Base-by-base conservation (phyloP, 1,140 invertebrate genomes). In the Drosophila biarmipes region DNA sequence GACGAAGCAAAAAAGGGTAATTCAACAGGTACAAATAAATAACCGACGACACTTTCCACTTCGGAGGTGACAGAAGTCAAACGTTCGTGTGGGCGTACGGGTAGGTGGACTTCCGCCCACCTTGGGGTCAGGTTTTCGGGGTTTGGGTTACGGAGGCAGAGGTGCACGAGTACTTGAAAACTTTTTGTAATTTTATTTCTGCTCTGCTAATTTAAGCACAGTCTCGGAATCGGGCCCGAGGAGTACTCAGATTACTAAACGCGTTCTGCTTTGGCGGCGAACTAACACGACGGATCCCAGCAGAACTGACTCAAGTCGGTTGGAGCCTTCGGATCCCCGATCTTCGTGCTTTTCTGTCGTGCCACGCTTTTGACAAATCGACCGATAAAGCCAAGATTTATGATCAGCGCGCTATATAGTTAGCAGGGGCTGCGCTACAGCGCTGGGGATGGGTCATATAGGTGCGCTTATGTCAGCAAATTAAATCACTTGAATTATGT, bases 301-400 rank as follows among this genome's bases (percentile, higher is more conserved):
- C 14, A 37, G 52, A 35, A 55, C 56, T 46, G 51, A 79, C 46
- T 68, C 37, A 40, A 56, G 37, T 62, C 61, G 59, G 52, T 55
- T 29, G 29, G n/a, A 56, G 35, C 27, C 68, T 53, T 52, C 78
- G 73, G 53, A n/a, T n/a, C 21, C 27, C 40, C 45, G 42, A 52
- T 58, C 45, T 71, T 48, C 59, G 63, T 68, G 61, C 43, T 52
- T 49, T 71, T 7, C 29, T 67, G 81, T 74, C 63, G 69, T 69
- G 84, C 79, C 79, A 87, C 84, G 72, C 84, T 87, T 87, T 89
- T 87, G 84, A 87, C 84, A 87, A 87, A 89, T 87, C 82, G 76
- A 52, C 84, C 67, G 79, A 87, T 84, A 89, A 87, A 61, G 79
- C 59, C 49, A 64, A 89, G 84, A 87, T 87, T 87, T 87, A 87